Conservation (phyloP, 1,140 invertebrate genomes). For the Atta texana region DNA sequence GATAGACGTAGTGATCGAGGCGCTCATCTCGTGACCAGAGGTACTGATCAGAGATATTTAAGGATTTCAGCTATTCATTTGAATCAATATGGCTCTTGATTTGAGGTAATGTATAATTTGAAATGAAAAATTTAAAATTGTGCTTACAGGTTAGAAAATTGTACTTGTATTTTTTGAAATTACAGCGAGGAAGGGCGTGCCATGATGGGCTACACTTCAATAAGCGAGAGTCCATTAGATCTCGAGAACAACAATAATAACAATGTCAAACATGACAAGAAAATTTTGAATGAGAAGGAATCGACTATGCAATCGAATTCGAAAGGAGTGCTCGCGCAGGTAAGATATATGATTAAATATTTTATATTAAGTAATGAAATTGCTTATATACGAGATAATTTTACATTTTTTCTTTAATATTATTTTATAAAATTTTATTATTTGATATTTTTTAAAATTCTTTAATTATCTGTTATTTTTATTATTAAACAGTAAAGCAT, state of each 20-base stretch:
- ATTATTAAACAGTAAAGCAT: neutral
- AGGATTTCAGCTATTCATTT: neutral
- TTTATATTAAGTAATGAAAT: neutral
- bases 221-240: neutral
- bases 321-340: constrained; percentile 80
- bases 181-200: constrained; percentile 71
- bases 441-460: too few relatives aligned
- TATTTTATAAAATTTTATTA: neutral
- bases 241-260: constrained; percentile 66
- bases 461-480: neutral
- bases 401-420: neutral
- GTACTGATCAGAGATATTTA: neutral
- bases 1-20: constrained; percentile 19
- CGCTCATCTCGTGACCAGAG: neutral
- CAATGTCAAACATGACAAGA: constrained; percentile 66
- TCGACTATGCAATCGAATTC: constrained; percentile 65
- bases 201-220: constrained; percentile 48
- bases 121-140: neutral
- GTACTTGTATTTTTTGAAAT: constrained; percentile 42
- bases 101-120: constrained; percentile 18
- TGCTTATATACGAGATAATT: neutral
- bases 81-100: constrained; percentile 11
- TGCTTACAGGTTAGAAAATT: constrained; percentile 6
- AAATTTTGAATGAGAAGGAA: constrained; percentile 16
- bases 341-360: constrained; percentile 47